phyloP scores from a whole-genome alignment of 2,113 vertebrate genomes.

The Syrmaticus mikado region DNA sequence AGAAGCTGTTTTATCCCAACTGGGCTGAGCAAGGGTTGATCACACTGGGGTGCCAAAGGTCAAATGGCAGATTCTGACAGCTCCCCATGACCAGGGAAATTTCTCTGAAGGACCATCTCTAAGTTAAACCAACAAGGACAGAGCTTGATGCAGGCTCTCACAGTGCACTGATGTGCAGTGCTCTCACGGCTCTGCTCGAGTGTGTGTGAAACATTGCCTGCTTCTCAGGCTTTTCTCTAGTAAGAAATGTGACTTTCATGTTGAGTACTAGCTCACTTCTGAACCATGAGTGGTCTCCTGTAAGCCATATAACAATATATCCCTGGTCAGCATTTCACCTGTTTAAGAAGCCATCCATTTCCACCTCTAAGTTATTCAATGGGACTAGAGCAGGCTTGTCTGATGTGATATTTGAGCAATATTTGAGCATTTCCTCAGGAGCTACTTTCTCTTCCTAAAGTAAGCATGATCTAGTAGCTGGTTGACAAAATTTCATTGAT shows the following conservation, averaged over 20 bases:
- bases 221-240: neutral
- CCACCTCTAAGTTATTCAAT: neutral
- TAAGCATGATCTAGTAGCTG: neutral
- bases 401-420: neutral
- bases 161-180: neutral
- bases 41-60: neutral
- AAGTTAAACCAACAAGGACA: neutral
- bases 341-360: neutral
- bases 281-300: neutral
- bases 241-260: neutral
- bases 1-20: neutral
- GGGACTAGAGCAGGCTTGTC: neutral
- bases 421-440: neutral
- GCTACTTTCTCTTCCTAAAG: neutral
- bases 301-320: neutral
- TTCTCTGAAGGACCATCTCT: neutral
- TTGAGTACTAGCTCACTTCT: neutral
- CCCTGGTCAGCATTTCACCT: neutral
- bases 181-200: rapidly evolving
- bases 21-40: neutral
- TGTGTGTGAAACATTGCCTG: neutral
- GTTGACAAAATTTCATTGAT: neutral
- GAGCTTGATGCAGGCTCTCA: neutral
- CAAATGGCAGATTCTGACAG: neutral
- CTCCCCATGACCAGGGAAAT: neutral